Conservation (phyloP, 2,113 vertebrate genomes). For the Struthidea cinerea region DNA sequence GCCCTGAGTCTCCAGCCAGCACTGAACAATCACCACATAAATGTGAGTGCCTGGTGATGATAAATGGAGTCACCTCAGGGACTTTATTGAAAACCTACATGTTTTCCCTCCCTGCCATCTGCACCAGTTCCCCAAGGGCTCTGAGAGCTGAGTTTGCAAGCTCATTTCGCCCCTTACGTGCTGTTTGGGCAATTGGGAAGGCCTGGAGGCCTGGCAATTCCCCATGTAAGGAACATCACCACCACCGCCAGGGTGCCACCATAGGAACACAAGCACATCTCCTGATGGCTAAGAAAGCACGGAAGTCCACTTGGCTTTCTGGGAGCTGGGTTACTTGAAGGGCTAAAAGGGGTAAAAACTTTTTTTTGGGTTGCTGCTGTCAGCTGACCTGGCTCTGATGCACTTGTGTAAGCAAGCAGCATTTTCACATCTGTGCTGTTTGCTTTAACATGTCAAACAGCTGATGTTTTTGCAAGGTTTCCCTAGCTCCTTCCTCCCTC, state of each 20-base stretch:
- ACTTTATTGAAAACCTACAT: not conserved
- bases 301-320: not conserved
- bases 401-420: not conserved
- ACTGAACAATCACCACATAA: not conserved
- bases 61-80: not conserved
- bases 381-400: not conserved
- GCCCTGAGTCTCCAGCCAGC: not conserved
- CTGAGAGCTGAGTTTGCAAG: not conserved
- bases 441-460: not conserved
- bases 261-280: not conserved
- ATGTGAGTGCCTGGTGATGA: not conserved
- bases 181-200: not conserved
- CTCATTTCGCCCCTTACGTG: not conserved
- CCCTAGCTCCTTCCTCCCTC: not conserved
- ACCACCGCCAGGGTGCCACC: not conserved
- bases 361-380: not conserved
- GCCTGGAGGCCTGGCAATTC: not conserved
- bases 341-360: not conserved
- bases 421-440: not conserved
- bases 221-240: not conserved
- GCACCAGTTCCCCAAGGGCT: not conserved
- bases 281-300: not conserved
- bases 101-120: not conserved
- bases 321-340: not conserved
- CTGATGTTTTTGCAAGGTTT: constrained; percentile 3